Evolutionary conservation across 1,140 invertebrate species (phyloP).

Genomic region (Drosophila lacertosa): DNA sequence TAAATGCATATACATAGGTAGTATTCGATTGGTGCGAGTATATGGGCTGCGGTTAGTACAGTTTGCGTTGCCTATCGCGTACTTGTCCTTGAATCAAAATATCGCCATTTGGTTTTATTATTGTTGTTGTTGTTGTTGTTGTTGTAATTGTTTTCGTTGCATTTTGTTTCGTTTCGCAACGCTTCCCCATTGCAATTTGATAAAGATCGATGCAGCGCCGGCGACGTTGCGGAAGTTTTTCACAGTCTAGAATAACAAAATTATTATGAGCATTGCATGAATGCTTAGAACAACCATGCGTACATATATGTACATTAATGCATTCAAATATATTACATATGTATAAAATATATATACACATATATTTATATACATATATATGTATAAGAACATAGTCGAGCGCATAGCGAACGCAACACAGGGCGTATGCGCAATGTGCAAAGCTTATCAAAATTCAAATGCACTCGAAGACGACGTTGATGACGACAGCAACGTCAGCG

Average conservation of each 20-base stretch:
- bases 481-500: slow-evolving; percentile 26
- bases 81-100: slow-evolving; percentile 69
- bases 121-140: slow-evolving; percentile 17
- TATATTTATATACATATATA: slow-evolving; percentile 2
- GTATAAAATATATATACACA: neutral
- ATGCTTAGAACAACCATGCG: slow-evolving; percentile 29
- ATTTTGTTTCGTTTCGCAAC: slow-evolving; percentile 36
- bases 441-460: slow-evolving; percentile 69
- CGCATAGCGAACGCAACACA: slow-evolving; percentile 28
- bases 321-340: neutral
- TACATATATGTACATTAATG: slow-evolving; percentile 4
- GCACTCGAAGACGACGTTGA: slow-evolving; percentile 34
- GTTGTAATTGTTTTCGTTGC: slow-evolving; percentile 7
- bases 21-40: slow-evolving; percentile 4
- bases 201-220: slow-evolving; percentile 68
- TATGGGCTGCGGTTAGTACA: slow-evolving; percentile 62
- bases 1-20: slow-evolving; percentile 42
- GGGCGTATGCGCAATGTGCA: slow-evolving; percentile 74
- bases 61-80: slow-evolving; percentile 60
- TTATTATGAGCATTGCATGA: slow-evolving; percentile 55
- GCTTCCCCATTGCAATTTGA: slow-evolving; percentile 79
- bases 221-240: slow-evolving; percentile 65
- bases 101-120: slow-evolving; percentile 49
- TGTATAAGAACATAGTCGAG: slow-evolving; percentile 4
- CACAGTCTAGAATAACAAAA: slow-evolving; percentile 57